phyloP scores from a whole-genome alignment of 1,140 invertebrate species.

The Neodiprion lecontei region DNA sequence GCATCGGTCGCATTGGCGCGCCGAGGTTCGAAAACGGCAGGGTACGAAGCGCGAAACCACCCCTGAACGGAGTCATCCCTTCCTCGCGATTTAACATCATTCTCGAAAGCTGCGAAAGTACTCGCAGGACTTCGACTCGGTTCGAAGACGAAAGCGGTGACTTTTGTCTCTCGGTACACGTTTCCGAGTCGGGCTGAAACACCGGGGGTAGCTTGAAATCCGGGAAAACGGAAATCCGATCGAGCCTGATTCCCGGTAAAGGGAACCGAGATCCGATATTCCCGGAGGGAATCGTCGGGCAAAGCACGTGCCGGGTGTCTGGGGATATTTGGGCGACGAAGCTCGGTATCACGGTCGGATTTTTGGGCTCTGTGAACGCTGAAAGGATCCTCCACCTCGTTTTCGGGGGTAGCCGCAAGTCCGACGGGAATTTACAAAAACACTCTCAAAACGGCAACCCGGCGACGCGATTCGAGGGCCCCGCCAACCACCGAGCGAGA shows the following conservation, averaged over 20 bases:
- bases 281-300: no score
- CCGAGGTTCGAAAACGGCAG: background rate
- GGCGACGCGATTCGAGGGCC: slow-evolving; percentile 59
- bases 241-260: no score
- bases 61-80: no score
- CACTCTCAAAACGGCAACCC: slow-evolving; percentile 63
- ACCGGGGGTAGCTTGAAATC: background rate
- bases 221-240: no score
- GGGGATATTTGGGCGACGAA: background rate
- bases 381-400: slow-evolving; percentile 51
- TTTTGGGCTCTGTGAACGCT: slow-evolving; percentile 48
- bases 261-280: no score
- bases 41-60: no score
- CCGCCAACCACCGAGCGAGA: slow-evolving; percentile 58
- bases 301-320: background rate
- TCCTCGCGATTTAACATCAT: no score
- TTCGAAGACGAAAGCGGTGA: no score
- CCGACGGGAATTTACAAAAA: slow-evolving; percentile 56
- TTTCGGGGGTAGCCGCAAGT: slow-evolving; percentile 54
- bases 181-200: slow-evolving; percentile 5
- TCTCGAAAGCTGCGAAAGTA: no score
- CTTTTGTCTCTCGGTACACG: no score
- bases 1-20: slow-evolving; percentile 35
- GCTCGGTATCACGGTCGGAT: slow-evolving; percentile 48
- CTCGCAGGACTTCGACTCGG: no score